These are phyloP conservation scores for Euphonia xanthogaster DNA, from an alignment of 2,797 vertebrate species.

Conservation along the genomic window DNA sequence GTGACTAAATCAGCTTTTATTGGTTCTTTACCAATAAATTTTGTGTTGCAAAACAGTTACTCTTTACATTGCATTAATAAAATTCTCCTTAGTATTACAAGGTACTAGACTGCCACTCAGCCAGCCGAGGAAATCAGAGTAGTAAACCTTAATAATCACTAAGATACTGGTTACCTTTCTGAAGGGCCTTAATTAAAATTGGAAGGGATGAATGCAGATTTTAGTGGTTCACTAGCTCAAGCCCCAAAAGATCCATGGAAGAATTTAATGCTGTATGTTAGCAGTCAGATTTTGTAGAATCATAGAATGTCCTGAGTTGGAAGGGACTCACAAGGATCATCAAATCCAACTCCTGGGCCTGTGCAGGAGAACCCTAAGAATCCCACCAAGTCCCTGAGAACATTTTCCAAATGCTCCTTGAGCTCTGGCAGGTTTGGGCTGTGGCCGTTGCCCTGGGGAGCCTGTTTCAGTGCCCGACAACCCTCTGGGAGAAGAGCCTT, in stretches of 20 bases:
- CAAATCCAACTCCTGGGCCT: not conserved
- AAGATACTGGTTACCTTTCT: not conserved
- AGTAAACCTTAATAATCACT: not conserved
- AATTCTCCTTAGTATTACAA: not conserved
- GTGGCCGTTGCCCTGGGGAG: not conserved
- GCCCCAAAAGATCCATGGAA: not conserved
- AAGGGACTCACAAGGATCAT: not conserved
- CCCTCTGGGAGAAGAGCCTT: not conserved
- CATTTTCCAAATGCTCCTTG: not conserved
- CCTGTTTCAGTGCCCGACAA: not conserved
- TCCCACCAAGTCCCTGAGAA: not conserved
- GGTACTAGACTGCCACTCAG: not conserved
- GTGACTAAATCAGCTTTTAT: not conserved
- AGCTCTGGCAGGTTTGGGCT: not conserved
- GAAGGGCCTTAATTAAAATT: not conserved
- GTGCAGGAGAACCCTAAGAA: not conserved
- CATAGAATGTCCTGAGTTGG: not conserved
- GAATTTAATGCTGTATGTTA: not conserved
- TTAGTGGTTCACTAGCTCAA: not conserved
- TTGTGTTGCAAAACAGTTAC: not conserved
- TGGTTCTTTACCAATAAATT: not conserved
- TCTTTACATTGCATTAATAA: not conserved
- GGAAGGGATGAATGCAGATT: not conserved
- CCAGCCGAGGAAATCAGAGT: not conserved
- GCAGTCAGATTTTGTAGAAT: not conserved